Evolutionary conservation across 2,113 vertebrate genomes (phyloP), one percentile per base, ranked within the genome.

Genomic region (Cathartes aura): DNA sequence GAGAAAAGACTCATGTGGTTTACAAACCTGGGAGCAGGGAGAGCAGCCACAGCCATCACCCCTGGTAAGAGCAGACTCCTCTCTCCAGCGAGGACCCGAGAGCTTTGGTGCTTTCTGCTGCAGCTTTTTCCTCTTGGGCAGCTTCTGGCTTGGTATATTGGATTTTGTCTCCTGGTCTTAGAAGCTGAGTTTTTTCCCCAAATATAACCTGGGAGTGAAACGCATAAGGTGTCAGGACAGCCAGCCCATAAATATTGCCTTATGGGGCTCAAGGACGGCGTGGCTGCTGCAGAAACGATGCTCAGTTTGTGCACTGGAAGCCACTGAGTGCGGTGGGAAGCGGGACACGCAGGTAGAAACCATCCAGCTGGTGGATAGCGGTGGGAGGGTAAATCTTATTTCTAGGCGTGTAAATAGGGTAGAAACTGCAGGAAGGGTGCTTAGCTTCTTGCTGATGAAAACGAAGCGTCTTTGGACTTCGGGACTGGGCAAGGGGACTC

Each of bases 181-280:
- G 29, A 72, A 72, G 42, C 1, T 38, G 23, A 64, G 17, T 3
- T 50, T 79, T 85, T 36, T 17, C 12, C 24, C 10, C 22, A 42
- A 3, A 52, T 50, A 42, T 12, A 70, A 60, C 5, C 17, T 29
- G 45, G n/a, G 50, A 55, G 27, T 42, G 14, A 56, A 89, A 74
- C 3, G 21, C 11, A 2, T 8, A 29, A 78, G 21, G 38, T 58
- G 34, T 48, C 16, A 24, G 47, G 68, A 38, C 21, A 66, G n/a
- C 6, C 1, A 1, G n/a, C 10, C 75, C 27, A 2, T 18, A 27
- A 34, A 22, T n/a, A 17, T 11, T 30, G 29, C 53, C 18, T n/a
- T 23, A 5, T 7, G 21, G 55, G 26, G 15, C 36, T 56, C 7
- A 8, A 30, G 58, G 63, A 8, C 22, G 55, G 34, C 0, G 5